These are phyloP conservation scores for Platyscapa corneri DNA, from an alignment of 1,140 invertebrate genomes.

Conservation along the genomic window DNA sequence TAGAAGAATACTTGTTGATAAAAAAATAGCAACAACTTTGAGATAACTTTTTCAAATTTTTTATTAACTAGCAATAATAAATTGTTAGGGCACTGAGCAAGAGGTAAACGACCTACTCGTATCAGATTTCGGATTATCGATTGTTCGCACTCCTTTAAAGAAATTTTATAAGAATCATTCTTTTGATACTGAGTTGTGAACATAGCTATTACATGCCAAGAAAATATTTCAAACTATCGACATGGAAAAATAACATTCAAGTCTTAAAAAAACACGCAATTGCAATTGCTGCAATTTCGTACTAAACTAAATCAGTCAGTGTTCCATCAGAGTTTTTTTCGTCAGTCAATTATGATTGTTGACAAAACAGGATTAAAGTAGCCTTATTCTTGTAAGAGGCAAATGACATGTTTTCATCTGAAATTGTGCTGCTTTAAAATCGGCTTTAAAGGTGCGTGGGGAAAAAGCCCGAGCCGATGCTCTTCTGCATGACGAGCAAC, in stretches of 20 bases:
- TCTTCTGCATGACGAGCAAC: slow-evolving; percentile 74
- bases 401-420: slow-evolving; percentile 55
- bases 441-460: slow-evolving; percentile 73
- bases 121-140: background rate
- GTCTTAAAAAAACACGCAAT: too few relatives aligned
- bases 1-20: too few relatives aligned
- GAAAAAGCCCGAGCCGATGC: slow-evolving; percentile 73
- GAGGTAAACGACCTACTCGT: background rate
- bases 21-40: too few relatives aligned
- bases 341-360: background rate
- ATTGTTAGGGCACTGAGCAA: background rate
- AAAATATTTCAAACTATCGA: too few relatives aligned
- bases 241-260: too few relatives aligned
- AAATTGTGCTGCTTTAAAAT: slow-evolving; percentile 69
- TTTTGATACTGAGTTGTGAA: background rate
- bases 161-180: background rate
- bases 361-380: slow-evolving; percentile 25
- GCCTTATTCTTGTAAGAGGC: slow-evolving; percentile 23
- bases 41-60: too few relatives aligned
- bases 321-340: slow-evolving; percentile 19
- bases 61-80: too few relatives aligned
- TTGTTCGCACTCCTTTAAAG: background rate
- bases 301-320: too few relatives aligned
- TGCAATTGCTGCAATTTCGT: too few relatives aligned
- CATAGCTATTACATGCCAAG: too few relatives aligned